Evolutionary conservation across 1,140 invertebrate species (phyloP), one percentile per base, ranked within the genome.

Genomic region (Teleopsis dalmanni): DNA sequence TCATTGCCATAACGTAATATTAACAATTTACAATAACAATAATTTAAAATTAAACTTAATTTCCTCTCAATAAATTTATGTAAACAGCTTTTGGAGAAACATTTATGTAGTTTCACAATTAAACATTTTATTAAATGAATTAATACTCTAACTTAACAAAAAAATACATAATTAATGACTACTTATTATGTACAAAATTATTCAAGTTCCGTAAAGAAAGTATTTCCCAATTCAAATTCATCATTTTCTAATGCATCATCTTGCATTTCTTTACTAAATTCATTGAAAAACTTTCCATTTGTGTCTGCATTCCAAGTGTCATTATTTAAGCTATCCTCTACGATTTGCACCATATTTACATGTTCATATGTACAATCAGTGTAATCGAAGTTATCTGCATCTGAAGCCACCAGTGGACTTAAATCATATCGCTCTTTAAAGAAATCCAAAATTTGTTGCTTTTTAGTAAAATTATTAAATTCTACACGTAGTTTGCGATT

Each of bases 381-480:
- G 9, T 67, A 67, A 6, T 22, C 10, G 1, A 36, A 31, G 4
- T 44, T 22, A 8, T 38, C 22, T 4, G n/a, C 3, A n/a, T 7
- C 16, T 8, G 4, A 16, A 54, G n/a, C 14, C 9, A 7, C 33
- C 10, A 14, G 29, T 26, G 54, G 53, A 3, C 37, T 52, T n/a
- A 68, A 5, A 33, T 55, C 45, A 29, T 51, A 60, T 41, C 64
- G 55, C 7, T 68, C 45, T 11, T 34, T 47, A 1, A 95, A 71
- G 75, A 83, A 94, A 21, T 81, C 69, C 37, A 90, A 73, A 4
- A 93, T 85, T 51, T 78, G 74, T 44, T 79, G 66, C 54, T 81
- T 84, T 51, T 74, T 81, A 49, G 76, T 79, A 21, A 95, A 72
- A 53, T 78, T 78, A 74, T 95, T 95, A 63, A 95, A 93, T 41